Base-by-base conservation (phyloP, 2,113 vertebrate species). In the Ia io region DNA sequence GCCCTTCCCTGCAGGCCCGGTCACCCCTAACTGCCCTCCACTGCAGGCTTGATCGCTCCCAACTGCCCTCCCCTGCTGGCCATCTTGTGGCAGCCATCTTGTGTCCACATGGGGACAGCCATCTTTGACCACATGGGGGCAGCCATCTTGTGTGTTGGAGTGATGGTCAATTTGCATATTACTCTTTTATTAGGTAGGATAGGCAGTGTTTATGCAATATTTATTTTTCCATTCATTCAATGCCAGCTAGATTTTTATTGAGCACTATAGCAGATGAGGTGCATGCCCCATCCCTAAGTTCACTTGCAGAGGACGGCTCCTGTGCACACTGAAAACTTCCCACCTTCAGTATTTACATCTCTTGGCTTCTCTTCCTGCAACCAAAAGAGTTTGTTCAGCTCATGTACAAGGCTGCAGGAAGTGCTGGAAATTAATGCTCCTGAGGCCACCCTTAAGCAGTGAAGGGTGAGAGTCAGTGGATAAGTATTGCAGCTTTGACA, bases 211-310 rank as follows among this genome's bases (percentile, higher is more conserved):
- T 93, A 70, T 84, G 14, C 14, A 78, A 53, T 51, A 25, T 70
- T 91, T 92, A 79, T 84, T 92, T 95, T 96, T 85, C 6, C 16
- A 84, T 59, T 92, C 25, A 40, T 61, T 94, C 53, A 88, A 47
- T 40, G 51, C 32, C 37, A 79, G 42, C 14, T 42, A 78, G 65
- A 77, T 79, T 86, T 92, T 84, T 61, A 74, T 0, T 78, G 44
- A 80, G 28, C 12, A 17, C 30, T 30, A 20, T 3, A 59, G 67
- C 20, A 53, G 69, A 47, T 10, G 25, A 14, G 13, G 2, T 93
- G 23, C 23, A 28, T 74, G 17, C 14, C 23, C n/a, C 32, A 18
- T 16, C 1, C 8, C 14, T 56, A 20, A 85, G 47, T 56, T 91
- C 10, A 37, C 73, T n/a, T 10, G 28, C 47, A 76, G 16, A 1